These are phyloP conservation scores for Proales similis DNA, from an alignment of 1,140 invertebrate genomes.

Conservation along the genomic window DNA sequence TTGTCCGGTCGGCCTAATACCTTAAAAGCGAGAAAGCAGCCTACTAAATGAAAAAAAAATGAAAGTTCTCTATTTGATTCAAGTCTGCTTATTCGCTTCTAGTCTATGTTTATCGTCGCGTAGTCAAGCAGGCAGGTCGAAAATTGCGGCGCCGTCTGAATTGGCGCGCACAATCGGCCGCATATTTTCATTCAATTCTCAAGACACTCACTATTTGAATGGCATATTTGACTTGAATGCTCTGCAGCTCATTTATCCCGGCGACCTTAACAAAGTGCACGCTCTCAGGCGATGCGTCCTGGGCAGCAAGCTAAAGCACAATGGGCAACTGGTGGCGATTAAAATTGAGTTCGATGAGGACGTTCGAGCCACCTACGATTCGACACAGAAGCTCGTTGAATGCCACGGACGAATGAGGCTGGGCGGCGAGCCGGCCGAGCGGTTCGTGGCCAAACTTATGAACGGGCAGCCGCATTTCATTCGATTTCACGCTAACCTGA, in stretches of 20 bases:
- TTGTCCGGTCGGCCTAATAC: too few species aligned
- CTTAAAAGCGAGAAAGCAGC: too few species aligned
- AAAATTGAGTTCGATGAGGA: constrained; percentile 21
- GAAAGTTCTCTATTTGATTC: too few species aligned
- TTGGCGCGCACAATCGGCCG: not conserved
- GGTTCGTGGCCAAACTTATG: constrained; percentile 10
- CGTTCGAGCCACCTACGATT: constrained; percentile 27
- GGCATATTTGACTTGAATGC: constrained; percentile 4
- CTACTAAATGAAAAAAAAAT: too few species aligned
- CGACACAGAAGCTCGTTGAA: not conserved
- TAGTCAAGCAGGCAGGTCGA: too few species aligned
- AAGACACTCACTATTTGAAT: not conserved
- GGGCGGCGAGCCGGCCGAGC: constrained; percentile 8
- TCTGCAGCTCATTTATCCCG: constrained; percentile 16
- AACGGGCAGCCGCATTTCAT: constrained; percentile 2
- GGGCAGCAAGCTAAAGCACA: constrained; percentile 8
- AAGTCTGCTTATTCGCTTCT: too few species aligned
- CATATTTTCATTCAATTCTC: not conserved
- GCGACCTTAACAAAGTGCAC: not conserved
- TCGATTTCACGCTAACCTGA: constrained; percentile 9
- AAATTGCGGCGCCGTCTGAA: too few species aligned
- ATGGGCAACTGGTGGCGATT: constrained; percentile 5
- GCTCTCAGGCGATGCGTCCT: constrained; percentile 33
- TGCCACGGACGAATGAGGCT: constrained; percentile 2
- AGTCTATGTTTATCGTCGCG: too few species aligned